Evolutionary conservation across 2,113 vertebrate genomes (phyloP), one percentile per base, ranked within the genome.

Genomic region (Cochlearius cochlearius): DNA sequence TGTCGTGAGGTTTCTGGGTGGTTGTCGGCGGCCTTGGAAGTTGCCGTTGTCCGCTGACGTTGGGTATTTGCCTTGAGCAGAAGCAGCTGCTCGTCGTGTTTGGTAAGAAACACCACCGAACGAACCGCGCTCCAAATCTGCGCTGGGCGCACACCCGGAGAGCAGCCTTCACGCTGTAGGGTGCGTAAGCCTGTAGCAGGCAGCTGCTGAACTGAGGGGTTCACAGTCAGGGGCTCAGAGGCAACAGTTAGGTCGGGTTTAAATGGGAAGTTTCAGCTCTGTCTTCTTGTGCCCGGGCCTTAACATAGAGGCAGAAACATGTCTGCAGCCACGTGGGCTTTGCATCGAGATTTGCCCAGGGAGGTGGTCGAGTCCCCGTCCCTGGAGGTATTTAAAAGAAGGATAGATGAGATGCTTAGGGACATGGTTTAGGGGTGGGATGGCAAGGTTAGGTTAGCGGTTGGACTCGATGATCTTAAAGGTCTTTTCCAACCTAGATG

Each of bases 151-250:
- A 8, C n/a, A 21, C 11, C 45, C 34, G 4, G 66, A 26, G 50
- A 29, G 8, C 43, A 22, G 25, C 69, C 27, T 53, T 32, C 26
- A 11, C 0, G 2, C 52, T 7, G 3, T 20, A 10, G 15, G 3
- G 6, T n/a, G 7, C 3, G 0, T 3, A 5, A 41, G n/a, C 9
- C 2, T 38, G 16, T 7, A 3, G 55, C 26, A 39, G 55, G 45
- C 29, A 34, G 8, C 30, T 12, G 18, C 20, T 38, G 26, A 41
- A 7, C 41, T 14, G 39, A 53, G 77, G 27, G 22, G 16, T 38
- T 58, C 38, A 16, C 12, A 43, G 76, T 20, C 21, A 22, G 38
- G 58, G 20, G 23, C 52, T 79, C 41, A 62, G 62, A 38, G 58
- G 30, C 56, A 53, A 4, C 13, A 36, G 41, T 62, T 32, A 6